Percentiles rank a stretch among this genome's conserved stretches.
These are phyloP conservation scores for Emydura subglobosa DNA, from an alignment of 2,113 vertebrate species.

Conservation along the genomic window DNA sequence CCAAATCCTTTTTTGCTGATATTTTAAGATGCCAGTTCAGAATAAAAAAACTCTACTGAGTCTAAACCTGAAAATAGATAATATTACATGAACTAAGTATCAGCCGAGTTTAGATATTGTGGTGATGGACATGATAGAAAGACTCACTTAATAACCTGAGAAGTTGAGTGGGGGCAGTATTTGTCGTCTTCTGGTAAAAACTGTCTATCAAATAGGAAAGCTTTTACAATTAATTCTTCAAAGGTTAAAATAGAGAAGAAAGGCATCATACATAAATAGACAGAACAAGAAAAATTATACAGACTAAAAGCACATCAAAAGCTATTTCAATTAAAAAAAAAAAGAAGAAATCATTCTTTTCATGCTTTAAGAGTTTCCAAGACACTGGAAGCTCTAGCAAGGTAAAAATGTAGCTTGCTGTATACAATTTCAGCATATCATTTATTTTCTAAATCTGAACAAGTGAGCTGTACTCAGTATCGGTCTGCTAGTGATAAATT, in stretches of 20 bases:
- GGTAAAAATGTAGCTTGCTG: not conserved
- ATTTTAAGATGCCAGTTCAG: not conserved
- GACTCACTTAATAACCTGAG: not conserved
- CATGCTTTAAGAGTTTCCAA: not conserved
- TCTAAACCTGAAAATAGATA: not conserved
- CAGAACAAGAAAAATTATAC: not conserved
- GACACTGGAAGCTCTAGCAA: not conserved
- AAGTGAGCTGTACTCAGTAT: not conserved
- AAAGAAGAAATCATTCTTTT: not conserved
- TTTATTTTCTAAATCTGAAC: slow-evolving; percentile 21
- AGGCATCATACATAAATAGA: not conserved
- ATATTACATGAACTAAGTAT: not conserved
- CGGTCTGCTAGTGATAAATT: slow-evolving; percentile 13
- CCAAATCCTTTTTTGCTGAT: accelerated
- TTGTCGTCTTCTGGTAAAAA: not conserved
- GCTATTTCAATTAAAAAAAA: not conserved
- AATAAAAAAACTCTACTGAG: not conserved
- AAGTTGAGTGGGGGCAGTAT: not conserved
- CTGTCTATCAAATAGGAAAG: not conserved
- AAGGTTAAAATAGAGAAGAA: not conserved
- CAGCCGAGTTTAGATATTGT: accelerated
- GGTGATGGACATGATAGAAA: not conserved
- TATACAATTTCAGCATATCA: not conserved
- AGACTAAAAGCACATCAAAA: slow-evolving; percentile 10
- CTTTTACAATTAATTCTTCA: not conserved